phyloP scores from a whole-genome alignment of 2,113 vertebrate genomes.

The Regulus satrapa region DNA sequence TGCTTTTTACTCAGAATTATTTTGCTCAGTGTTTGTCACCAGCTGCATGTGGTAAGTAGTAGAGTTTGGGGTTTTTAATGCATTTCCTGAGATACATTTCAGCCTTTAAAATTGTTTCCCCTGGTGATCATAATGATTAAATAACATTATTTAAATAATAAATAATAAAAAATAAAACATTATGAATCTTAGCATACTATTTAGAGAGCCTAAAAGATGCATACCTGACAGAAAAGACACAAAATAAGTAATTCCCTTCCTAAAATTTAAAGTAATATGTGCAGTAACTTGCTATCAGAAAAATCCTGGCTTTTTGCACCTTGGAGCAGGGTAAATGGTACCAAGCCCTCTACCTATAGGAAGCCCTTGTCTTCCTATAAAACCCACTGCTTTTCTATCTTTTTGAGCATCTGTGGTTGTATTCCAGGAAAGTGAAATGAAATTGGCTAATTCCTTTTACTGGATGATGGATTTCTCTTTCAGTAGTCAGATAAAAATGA shows the following conservation, averaged over 20 bases:
- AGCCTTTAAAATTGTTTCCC: neutral
- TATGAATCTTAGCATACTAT: neutral
- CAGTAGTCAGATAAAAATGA: neutral
- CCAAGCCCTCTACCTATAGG: too few relatives aligned
- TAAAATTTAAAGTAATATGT: neutral
- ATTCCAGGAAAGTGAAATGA: neutral
- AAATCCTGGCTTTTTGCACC: neutral
- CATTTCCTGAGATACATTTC: neutral
- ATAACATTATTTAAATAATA: neutral
- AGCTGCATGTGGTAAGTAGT: neutral
- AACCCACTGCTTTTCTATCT: neutral
- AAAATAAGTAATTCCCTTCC: neutral
- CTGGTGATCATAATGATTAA: neutral
- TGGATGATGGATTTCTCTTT: slow-evolving; percentile 32
- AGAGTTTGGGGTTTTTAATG: rapidly evolving
- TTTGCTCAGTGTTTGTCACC: neutral
- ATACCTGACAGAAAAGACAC: neutral
- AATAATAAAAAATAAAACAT: too few relatives aligned
- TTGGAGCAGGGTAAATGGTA: neutral
- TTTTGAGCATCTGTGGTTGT: neutral
- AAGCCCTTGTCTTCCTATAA: neutral
- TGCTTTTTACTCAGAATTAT: neutral
- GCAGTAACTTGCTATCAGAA: neutral
- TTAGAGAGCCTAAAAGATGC: neutral
- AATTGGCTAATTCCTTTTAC: neutral